A percentile compares a stretch with the other conserved stretches of the same genome.
Conservation (phyloP, 1,140 invertebrate genomes). For the Monomorium pharaonis region DNA sequence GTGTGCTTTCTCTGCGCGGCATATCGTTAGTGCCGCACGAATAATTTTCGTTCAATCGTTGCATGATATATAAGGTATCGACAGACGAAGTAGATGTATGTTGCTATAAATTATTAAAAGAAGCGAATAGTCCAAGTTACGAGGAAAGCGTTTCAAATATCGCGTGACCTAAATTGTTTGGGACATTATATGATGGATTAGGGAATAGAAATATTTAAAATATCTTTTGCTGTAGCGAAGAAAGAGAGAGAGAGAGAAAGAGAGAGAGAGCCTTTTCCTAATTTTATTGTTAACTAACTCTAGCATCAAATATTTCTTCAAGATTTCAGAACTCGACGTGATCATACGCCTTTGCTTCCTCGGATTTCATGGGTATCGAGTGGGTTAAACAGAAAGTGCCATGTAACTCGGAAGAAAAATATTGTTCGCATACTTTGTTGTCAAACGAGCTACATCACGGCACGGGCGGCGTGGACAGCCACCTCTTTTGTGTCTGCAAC, state of each 20-base stretch:
- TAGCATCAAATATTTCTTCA: neutral
- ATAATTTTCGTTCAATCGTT: constrained; percentile 13
- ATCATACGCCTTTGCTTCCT: neutral
- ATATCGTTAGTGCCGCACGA: constrained; percentile 6
- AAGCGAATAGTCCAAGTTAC: neutral
- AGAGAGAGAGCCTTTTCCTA: neutral
- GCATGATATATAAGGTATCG: neutral
- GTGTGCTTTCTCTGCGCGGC: neutral
- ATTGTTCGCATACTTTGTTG: constrained; percentile 36
- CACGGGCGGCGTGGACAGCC: neutral
- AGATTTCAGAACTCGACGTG: neutral
- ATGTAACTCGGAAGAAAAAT: constrained; percentile 15
- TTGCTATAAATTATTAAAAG: constrained; percentile 5
- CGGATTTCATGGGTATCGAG: neutral
- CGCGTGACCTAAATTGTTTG: neutral
- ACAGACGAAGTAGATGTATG: neutral
- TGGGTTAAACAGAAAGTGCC: neutral
- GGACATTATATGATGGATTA: neutral
- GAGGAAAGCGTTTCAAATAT: neutral
- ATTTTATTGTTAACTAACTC: neutral
- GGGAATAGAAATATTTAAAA: neutral
- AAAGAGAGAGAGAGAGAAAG: neutral
- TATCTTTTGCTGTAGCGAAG: neutral
- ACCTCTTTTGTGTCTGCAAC: constrained; percentile 45
- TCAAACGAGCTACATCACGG: constrained; percentile 37